A percentile compares a stretch with the other conserved stretches of the same genome.
These are phyloP conservation scores for Torymus auratus DNA, from an alignment of 2,888 invertebrate species.

Conservation along the genomic window DNA sequence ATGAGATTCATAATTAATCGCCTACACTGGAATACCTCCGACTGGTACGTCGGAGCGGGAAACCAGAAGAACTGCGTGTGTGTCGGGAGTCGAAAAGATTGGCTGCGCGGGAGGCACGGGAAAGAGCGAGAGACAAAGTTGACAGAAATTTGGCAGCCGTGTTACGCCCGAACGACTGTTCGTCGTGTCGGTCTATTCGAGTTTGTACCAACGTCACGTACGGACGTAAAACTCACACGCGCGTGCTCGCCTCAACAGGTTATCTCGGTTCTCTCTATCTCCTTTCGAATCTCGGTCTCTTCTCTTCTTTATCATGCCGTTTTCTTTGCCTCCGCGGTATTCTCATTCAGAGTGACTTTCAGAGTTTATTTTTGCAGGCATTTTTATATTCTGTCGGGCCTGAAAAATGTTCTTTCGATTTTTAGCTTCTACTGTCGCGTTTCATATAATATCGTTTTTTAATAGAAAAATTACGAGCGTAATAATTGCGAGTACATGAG, in stretches of 20 bases:
- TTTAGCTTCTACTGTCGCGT: too few relatives aligned
- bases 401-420: too few relatives aligned
- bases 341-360: not conserved
- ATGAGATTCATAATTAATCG: conserved; percentile 44
- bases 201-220: conserved; percentile 31
- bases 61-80: too few relatives aligned
- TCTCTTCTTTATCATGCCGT: not conserved
- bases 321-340: not conserved
- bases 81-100: too few relatives aligned
- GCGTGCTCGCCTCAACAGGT: conserved; percentile 22
- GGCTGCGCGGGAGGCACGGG: too few relatives aligned
- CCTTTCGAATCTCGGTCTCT: not conserved
- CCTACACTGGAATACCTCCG: not conserved
- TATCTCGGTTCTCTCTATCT: not conserved
- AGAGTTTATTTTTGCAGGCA: too few relatives aligned
- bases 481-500: too few relatives aligned
- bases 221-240: conserved; percentile 1
- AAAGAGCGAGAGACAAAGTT: not conserved
- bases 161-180: too few relatives aligned
- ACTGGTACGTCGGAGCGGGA: not conserved
- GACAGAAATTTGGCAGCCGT: conserved; percentile 41
- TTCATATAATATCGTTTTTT: too few relatives aligned
- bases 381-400: too few relatives aligned
- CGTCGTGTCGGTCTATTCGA: conserved; percentile 12
- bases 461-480: too few relatives aligned